phyloP scores from a whole-genome alignment of 2,797 vertebrate species.

The Siniperca undulata region DNA sequence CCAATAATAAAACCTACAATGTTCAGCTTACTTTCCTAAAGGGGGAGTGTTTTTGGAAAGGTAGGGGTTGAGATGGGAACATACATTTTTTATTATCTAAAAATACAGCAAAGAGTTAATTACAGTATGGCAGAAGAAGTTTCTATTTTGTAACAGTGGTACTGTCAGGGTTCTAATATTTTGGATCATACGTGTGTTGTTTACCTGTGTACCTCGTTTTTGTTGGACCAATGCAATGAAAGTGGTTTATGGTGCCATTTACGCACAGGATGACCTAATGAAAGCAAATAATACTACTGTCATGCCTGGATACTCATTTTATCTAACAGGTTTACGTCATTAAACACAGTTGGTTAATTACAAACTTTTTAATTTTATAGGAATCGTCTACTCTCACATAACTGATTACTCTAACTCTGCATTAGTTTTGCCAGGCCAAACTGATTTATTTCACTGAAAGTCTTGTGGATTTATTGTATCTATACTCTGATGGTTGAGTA shows the following conservation, averaged over 20 bases:
- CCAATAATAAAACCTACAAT: neutral
- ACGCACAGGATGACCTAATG: neutral
- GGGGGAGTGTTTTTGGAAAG: neutral
- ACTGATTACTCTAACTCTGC: neutral
- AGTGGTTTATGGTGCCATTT: neutral
- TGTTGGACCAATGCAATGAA: neutral
- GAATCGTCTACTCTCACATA: neutral
- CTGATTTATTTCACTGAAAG: neutral
- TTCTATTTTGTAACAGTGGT: neutral
- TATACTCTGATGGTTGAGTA: neutral
- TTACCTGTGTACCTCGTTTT: neutral
- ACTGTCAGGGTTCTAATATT: neutral
- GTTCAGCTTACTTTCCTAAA: neutral
- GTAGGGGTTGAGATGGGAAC: neutral
- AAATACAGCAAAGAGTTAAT: neutral
- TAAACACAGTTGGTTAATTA: neutral
- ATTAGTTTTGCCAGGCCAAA: neutral
- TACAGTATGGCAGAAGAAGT: neutral
- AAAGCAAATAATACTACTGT: neutral
- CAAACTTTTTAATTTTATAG: too few species aligned
- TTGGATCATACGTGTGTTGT: neutral
- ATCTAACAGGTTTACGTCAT: neutral
- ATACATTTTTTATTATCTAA: neutral
- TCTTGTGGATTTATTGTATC: neutral
- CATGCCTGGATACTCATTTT: neutral